phyloP scores from a whole-genome alignment of 2,888 invertebrate genomes.

The Hypsopygia costalis region DNA sequence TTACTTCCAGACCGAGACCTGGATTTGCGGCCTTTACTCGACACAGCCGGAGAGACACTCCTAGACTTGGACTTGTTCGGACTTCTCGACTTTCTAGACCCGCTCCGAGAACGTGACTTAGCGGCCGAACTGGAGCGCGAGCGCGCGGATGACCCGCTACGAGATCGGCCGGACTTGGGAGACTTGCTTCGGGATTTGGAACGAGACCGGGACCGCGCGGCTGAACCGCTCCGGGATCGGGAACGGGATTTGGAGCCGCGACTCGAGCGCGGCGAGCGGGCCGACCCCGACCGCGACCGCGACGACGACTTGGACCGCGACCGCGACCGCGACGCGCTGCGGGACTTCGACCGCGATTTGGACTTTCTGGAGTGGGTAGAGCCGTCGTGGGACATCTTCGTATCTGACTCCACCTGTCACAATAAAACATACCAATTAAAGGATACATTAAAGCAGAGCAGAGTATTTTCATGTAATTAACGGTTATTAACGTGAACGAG shows the following conservation, averaged over 20 bases:
- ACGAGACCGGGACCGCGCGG: slow-evolving; percentile 25
- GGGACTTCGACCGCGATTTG: slow-evolving; percentile 16
- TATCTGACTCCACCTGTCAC: slow-evolving; percentile 47
- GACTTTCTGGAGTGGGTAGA: slow-evolving; percentile 33
- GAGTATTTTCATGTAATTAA: too few relatives aligned
- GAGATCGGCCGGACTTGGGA: slow-evolving; percentile 20
- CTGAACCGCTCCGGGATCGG: slow-evolving; percentile 29
- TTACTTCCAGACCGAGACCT: slow-evolving; percentile 25
- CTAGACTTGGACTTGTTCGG: slow-evolving; percentile 10
- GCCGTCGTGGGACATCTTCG: slow-evolving; percentile 58
- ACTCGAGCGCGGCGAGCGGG: slow-evolving; percentile 16
- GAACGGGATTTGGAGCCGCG: slow-evolving; percentile 39
- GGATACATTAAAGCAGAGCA: too few relatives aligned
- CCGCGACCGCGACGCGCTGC: slow-evolving; percentile 23
- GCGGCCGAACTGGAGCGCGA: slow-evolving; percentile 26
- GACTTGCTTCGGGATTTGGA: slow-evolving; percentile 21
- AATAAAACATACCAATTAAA: neutral
- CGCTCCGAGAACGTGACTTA: slow-evolving; percentile 26
- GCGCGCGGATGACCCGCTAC: slow-evolving; percentile 21
- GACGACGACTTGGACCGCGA: slow-evolving; percentile 24
- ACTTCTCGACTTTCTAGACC: neutral
- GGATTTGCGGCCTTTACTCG: slow-evolving; percentile 22
- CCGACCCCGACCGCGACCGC: slow-evolving; percentile 27
- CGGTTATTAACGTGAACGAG: too few relatives aligned
- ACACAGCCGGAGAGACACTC: slow-evolving; percentile 20